Conservation (phyloP, 2,888 invertebrate species). For the Steinernema carpocapsae region DNA sequence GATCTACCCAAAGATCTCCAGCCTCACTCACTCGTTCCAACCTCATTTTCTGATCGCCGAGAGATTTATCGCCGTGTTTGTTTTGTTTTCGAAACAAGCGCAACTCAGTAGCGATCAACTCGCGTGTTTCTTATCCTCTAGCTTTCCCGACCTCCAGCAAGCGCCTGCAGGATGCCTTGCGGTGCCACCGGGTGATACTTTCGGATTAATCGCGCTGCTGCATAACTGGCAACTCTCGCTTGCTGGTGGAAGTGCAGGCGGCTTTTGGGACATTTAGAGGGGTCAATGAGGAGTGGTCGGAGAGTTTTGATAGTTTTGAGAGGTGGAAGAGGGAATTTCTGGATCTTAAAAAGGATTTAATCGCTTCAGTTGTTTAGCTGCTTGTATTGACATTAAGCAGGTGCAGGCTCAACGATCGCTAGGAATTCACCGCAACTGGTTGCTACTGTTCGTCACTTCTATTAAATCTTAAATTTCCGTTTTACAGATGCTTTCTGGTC, state of each 20-base stretch:
- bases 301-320: background rate
- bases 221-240: background rate
- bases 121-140: background rate
- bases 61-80: constrained; percentile 28
- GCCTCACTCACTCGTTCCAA: background rate
- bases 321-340: background rate
- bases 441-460: too few relatives aligned
- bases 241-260: background rate
- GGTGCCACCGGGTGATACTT: constrained; percentile 28
- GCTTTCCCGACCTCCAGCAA: too few relatives aligned
- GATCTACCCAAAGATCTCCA: too few relatives aligned
- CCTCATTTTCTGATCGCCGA: constrained; percentile 3
- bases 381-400: too few relatives aligned
- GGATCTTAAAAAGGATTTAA: background rate
- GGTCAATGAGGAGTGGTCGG: background rate
- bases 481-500: too few relatives aligned
- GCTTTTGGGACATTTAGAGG: background rate
- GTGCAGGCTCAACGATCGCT: too few relatives aligned
- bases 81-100: constrained; percentile 30
- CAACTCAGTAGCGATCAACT: background rate
- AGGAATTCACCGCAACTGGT: too few relatives aligned
- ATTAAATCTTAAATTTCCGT: too few relatives aligned
- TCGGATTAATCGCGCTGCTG: background rate
- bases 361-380: background rate
- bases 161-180: background rate